Conservation (phyloP, 2,888 invertebrate species). For the Drepanosiphum platanoidis region DNA sequence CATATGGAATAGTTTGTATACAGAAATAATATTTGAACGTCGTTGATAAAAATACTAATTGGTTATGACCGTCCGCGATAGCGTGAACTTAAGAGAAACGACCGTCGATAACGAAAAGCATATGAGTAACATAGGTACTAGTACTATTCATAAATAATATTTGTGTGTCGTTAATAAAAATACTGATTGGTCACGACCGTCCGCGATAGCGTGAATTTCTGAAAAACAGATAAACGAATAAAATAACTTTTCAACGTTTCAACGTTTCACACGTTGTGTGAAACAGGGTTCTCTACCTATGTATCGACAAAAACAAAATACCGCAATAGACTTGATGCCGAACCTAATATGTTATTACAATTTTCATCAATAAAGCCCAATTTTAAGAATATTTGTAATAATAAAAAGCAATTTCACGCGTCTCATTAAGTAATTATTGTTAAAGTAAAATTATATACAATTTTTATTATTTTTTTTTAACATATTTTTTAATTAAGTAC, state of each 20-base stretch:
- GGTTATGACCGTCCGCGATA: constrained; percentile 17
- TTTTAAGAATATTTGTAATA: too few species aligned
- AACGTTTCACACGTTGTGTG: too few species aligned
- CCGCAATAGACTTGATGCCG: too few species aligned
- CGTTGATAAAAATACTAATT: constrained; percentile 40
- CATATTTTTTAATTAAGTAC: too few species aligned
- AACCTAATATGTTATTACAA: too few species aligned
- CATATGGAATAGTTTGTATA: constrained; percentile 45
- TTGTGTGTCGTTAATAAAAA: constrained; percentile 1
- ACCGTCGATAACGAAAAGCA: constrained; percentile 28
- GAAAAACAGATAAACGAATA: constrained; percentile 33
- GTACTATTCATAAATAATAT: constrained; percentile 9
- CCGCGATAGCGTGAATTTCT: constrained; percentile 27
- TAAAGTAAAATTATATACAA: too few species aligned
- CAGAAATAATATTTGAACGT: constrained; percentile 44
- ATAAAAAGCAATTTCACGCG: too few species aligned
- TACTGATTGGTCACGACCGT: not conserved
- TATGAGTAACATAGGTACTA: constrained; percentile 41
- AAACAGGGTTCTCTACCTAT: too few species aligned
- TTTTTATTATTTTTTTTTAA: too few species aligned
- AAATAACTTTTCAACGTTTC: constrained; percentile 12
- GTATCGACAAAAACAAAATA: too few species aligned
- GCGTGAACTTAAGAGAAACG: not conserved
- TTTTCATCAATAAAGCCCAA: too few species aligned
- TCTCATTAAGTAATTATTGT: too few species aligned